These are phyloP conservation scores for Elephantulus edwardii DNA, from an alignment of 2,113 vertebrate species.

Conservation along the genomic window DNA sequence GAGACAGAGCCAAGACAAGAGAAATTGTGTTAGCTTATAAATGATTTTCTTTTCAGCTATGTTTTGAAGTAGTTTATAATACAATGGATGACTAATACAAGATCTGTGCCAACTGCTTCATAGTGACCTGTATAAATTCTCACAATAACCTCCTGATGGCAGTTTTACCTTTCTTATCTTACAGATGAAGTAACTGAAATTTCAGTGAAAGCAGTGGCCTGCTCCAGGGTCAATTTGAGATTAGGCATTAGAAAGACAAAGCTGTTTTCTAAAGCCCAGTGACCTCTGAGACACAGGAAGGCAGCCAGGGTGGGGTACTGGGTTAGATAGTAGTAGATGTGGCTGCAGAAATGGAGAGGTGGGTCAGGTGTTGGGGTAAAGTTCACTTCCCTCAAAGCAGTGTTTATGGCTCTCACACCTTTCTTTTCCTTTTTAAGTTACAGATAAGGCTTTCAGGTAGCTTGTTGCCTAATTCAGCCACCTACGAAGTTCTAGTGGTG, in stretches of 20 bases:
- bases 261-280: not conserved
- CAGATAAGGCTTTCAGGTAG: not conserved
- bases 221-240: not conserved
- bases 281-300: not conserved
- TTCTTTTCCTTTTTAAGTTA: not conserved
- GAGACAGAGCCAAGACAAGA: no score
- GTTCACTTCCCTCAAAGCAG: not conserved
- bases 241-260: not conserved
- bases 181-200: not conserved
- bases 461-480: not conserved
- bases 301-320: no score
- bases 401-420: not conserved
- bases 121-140: not conserved
- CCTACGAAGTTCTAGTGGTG: no score
- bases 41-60: not conserved
- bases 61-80: not conserved
- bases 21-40: not conserved
- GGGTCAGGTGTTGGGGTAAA: not conserved
- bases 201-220: not conserved
- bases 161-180: not conserved
- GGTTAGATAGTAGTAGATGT: not conserved
- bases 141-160: not conserved
- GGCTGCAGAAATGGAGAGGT: not conserved
- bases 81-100: not conserved
- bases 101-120: not conserved